Evolutionary conservation across 2,888 invertebrate species (phyloP).

Genomic region (Chaitophorus viminalis): DNA sequence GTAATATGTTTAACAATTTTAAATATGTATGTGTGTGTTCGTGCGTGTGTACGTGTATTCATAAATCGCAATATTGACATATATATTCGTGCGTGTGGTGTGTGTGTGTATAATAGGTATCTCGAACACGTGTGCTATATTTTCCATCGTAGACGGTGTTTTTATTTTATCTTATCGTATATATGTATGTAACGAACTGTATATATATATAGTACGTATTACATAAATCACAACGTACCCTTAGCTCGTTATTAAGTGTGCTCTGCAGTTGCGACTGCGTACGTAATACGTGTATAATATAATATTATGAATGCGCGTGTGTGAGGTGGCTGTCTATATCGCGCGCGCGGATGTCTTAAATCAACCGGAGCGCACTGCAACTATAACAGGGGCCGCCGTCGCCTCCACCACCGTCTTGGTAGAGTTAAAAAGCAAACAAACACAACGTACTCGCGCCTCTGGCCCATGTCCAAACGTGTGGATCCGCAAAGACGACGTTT

Average conservation of each 20-base stretch:
- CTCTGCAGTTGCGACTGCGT: not conserved
- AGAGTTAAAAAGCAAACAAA: slow-evolving; percentile 54
- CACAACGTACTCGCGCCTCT: slow-evolving; percentile 1
- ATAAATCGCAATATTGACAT: too few relatives aligned
- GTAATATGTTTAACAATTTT: too few relatives aligned
- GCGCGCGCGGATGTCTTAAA: slow-evolving; percentile 56
- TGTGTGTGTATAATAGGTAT: not conserved
- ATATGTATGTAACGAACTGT: not conserved
- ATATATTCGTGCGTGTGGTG: too few relatives aligned
- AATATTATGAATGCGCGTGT: not conserved
- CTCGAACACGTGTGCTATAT: not conserved
- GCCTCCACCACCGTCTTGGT: not conserved
- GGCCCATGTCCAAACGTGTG: slow-evolving; percentile 43
- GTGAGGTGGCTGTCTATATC: slow-evolving; percentile 2
- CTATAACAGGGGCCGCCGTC: not conserved
- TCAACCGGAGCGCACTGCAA: slow-evolving; percentile 42
- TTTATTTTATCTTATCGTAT: not conserved
- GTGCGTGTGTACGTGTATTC: too few relatives aligned
- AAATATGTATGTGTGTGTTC: too few relatives aligned
- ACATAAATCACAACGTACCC: slow-evolving; percentile 48
- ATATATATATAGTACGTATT: too few relatives aligned
- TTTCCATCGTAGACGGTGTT: not conserved
- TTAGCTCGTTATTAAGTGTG: slow-evolving; percentile 36
- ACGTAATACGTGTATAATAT: not conserved
- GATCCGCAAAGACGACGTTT: slow-evolving; percentile 12